A percentile compares a stretch with the other conserved stretches of the same genome.
Evolutionary conservation across 1,140 invertebrate genomes (phyloP).

Genomic region (Drosophila pseudoananassae): DNA sequence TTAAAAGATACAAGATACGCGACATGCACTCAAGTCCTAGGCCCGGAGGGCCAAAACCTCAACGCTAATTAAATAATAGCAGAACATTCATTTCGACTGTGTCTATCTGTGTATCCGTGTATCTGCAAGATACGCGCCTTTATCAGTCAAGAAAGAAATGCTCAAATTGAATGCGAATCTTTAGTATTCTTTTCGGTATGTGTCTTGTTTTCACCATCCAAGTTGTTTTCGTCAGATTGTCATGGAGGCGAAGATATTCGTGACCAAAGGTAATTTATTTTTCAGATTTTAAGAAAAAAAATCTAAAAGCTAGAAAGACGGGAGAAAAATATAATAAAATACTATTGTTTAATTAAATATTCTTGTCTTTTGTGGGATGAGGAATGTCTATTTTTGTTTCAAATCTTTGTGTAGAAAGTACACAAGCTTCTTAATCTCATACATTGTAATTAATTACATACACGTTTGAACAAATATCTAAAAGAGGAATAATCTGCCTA

Average conservation of each 20-base stretch:
- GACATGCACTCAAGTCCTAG: constrained; percentile 40
- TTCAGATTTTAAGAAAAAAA: constrained; percentile 20
- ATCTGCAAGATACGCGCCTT: constrained; percentile 42
- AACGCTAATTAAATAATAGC: constrained; percentile 53
- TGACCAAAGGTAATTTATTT: constrained; percentile 40
- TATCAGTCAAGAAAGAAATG: constrained; percentile 36
- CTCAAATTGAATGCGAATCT: constrained; percentile 40
- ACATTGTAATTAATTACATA: constrained; percentile 49
- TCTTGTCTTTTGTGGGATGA: constrained; percentile 13
- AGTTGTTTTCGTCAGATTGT: background rate
- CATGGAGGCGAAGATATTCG: constrained; percentile 16
- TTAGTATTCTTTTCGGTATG: constrained; percentile 29
- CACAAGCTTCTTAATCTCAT: constrained; percentile 32
- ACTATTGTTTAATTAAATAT: constrained; percentile 30
- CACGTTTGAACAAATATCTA: constrained; percentile 26
- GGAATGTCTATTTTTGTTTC: constrained; percentile 39
- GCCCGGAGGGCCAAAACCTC: constrained; percentile 45
- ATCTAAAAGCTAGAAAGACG: background rate
- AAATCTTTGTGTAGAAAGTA: constrained; percentile 3
- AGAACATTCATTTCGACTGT: constrained; percentile 36
- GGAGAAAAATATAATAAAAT: constrained; percentile 30
- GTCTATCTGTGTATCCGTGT: constrained; percentile 13
- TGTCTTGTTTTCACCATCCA: constrained; percentile 7
- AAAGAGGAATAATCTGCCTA: constrained; percentile 42
- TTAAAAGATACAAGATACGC: constrained; percentile 42